Conservation (phyloP, 2,888 invertebrate genomes). For the Dysmachus trigonus region DNA sequence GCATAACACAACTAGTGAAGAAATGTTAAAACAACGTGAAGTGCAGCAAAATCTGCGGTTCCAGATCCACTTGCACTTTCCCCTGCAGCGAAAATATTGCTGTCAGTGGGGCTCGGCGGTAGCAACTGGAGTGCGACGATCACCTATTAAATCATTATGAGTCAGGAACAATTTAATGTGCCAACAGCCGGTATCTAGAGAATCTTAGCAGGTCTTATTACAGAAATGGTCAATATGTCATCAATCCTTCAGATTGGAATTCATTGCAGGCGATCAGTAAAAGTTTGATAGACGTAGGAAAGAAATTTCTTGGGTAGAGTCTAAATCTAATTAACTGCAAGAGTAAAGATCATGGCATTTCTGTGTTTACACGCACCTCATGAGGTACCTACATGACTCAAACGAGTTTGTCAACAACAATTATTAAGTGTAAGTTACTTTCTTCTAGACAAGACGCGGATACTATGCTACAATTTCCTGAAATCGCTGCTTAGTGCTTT, state of each 20-base stretch:
- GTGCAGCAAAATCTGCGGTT: background rate
- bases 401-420: background rate
- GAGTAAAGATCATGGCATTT: background rate
- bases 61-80: background rate
- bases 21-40: background rate
- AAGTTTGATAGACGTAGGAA: background rate
- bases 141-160: background rate
- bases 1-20: background rate
- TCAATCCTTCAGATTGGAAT: background rate
- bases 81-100: background rate
- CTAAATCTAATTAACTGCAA: background rate
- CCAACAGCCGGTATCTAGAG: background rate
- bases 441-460: background rate
- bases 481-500: background rate
- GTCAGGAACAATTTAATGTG: background rate
- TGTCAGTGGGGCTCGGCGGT: background rate
- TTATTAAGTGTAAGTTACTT: background rate
- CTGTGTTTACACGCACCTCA: background rate
- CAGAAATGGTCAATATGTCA: background rate
- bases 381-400: background rate
- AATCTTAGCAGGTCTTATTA: background rate
- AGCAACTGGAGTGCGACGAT: background rate
- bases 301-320: background rate
- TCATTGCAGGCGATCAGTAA: background rate
- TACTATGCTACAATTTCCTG: background rate